Evolutionary conservation across 2,113 vertebrate species (phyloP), one percentile per base, ranked within the genome.

Genomic region (Climacteris rufus): DNA sequence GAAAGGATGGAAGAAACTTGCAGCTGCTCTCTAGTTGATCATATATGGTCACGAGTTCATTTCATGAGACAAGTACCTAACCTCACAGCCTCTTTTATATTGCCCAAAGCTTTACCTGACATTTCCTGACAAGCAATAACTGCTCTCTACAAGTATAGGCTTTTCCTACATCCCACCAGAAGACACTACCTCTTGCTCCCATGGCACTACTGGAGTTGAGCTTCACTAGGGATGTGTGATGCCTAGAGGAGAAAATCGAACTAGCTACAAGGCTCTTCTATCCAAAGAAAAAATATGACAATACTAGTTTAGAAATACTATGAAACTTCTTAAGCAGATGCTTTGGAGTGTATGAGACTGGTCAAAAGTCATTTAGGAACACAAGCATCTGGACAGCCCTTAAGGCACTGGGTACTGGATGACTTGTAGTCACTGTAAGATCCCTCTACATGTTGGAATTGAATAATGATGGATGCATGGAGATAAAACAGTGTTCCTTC

Each of bases 211-310:
- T 45, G 16, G 7, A 35, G 12, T 17, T 3, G 1, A 79, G 18
- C 0, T 65, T 70, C 6, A 3, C 3, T 0, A 63, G 4, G 25
- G 5, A 21, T 11, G 16, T 35, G 8, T 21, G 23, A 37, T 33
- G 30, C 8, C 18, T 52, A n/a, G 2, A 5, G 13, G 6, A 64
- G 11, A 35, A 69, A 76, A 47, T 13, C 35, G 7, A 89, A 23
- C 9, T 83, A 40, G 8, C 47, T n/a, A 57, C 2, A 60, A 66
- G 68, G 11, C 7, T 56, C 39, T 79, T 33, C 30, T 13, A 7
- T 63, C 15, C 8, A 20, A 75, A 74, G 5, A 28, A 71, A 85
- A 89, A 53, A 24, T 1, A 22, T 10, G 2, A 60, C 7, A 22
- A 9, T 20, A 44, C 5, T 42, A 31, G 15, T n/a, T 76, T 61